Base-by-base conservation (phyloP, 2,888 invertebrate species). In the Dasypolia templi region DNA sequence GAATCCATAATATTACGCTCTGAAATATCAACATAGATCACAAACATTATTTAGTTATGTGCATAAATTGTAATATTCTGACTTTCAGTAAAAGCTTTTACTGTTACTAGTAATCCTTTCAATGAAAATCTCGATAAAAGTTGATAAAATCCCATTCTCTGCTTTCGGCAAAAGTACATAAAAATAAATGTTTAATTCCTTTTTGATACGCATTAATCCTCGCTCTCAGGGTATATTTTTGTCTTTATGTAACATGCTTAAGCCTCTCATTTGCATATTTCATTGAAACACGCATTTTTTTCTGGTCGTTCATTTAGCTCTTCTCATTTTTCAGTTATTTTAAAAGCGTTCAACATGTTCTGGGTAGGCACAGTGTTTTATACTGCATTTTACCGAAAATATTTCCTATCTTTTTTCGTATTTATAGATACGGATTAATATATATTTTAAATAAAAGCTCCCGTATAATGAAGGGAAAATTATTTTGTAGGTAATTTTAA, bases 191-290 rank as follows among this genome's bases (percentile, higher is more conserved):
- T 59, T 77, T 84, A 79, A 84, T 82, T 75, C 71, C 53, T 63
- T 80, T 86, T 77, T 76, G 68, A 78, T 73, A 49, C 58, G 66
- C 55, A 72, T 83, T 77, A 86, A 86, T 84, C 81, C 81, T 55
- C 59, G 62, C 63, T 77, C 32, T 46, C 35, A 7, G 69, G 66
- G 73, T 77, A 76, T 76, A 63, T 76, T 81, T 80, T 81, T 72
- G 77, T 81, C 72, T 83, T 77, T 72, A 81, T 56, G 71, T 77
- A 79, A 75, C 72, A 78, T 72, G 71, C 35, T 81, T 81, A 79
- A 86, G 79, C 85, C 75, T 64, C 77, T 65, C 79, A 86, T 86
- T 85, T 83, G 73, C 83, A 85, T 81, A 72, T 81, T 78, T 77
- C 75, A 86, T 86, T 86, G 74, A 83, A 86, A 84, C 61, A 78